Conservation (phyloP, 2,888 invertebrate genomes). For the Chironomus riparius region DNA sequence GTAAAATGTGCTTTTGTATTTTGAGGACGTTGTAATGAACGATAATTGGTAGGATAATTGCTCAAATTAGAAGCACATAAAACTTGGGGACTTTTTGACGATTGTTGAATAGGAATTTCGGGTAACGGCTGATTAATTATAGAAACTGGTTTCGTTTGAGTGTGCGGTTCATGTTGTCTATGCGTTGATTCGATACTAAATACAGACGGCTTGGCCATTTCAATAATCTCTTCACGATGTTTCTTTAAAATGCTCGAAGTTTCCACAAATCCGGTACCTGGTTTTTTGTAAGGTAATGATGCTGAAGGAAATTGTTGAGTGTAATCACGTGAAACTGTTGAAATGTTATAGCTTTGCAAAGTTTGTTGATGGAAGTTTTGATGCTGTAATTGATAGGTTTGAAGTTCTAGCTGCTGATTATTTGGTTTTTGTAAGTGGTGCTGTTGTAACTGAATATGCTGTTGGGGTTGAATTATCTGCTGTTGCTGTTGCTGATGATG, state of each 20-base stretch:
- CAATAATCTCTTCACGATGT: not conserved
- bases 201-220: slow-evolving; percentile 39
- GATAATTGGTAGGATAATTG: slow-evolving; percentile 43
- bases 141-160: slow-evolving; percentile 33
- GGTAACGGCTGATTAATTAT: slow-evolving; percentile 44
- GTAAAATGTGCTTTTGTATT: slow-evolving; percentile 34
- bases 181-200: slow-evolving; percentile 40
- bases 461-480: not conserved
- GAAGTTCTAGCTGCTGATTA: slow-evolving; percentile 29
- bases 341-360: slow-evolving; percentile 29
- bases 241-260: slow-evolving; percentile 25
- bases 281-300: slow-evolving; percentile 28
- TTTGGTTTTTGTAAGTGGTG: slow-evolving; percentile 28
- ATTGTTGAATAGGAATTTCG: slow-evolving; percentile 38
- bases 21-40: slow-evolving; percentile 49
- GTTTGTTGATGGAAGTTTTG: slow-evolving; percentile 23
- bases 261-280: slow-evolving; percentile 18
- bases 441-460: slow-evolving; percentile 20
- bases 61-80: slow-evolving; percentile 42
- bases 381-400: slow-evolving; percentile 21
- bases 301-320: slow-evolving; percentile 21
- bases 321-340: slow-evolving; percentile 26
- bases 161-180: slow-evolving; percentile 30
- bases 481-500: slow-evolving; percentile 30
- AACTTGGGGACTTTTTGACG: slow-evolving; percentile 25